Evolutionary conservation across 1,140 invertebrate species (phyloP).

Genomic region (Papilio xuthus): DNA sequence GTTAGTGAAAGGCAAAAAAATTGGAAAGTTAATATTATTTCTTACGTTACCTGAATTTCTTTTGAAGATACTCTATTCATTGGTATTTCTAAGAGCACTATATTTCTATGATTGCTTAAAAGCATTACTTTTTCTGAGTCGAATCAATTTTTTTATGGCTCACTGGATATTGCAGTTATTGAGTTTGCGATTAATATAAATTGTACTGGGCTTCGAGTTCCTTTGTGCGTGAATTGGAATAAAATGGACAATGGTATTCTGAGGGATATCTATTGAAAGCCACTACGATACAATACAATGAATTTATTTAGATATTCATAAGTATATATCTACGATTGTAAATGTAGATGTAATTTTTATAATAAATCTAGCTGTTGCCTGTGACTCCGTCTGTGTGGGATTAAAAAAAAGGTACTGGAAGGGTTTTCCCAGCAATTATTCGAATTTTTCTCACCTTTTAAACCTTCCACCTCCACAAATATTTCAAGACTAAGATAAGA

Average conservation of each 20-base stretch:
- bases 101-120: conserved; percentile 21
- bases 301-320: neutral
- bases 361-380: too few relatives aligned
- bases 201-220: conserved; percentile 4
- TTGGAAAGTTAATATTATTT: neutral
- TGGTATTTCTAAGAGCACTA: neutral
- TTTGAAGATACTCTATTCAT: neutral
- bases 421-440: too few relatives aligned
- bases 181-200: conserved; percentile 21
- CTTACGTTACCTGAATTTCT: conserved; percentile 1
- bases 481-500: too few relatives aligned
- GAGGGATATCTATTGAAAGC: neutral
- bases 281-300: conserved; percentile 14
- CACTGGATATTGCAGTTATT: conserved; percentile 1
- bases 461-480: too few relatives aligned
- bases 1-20: neutral
- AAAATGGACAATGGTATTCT: conserved; percentile 16
- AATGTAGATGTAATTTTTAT: too few relatives aligned
- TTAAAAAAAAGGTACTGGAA: too few relatives aligned
- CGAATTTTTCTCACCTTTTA: too few relatives aligned
- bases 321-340: neutral
- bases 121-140: conserved; percentile 3
- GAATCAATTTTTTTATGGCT: conserved; percentile 8
- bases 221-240: conserved; percentile 17
- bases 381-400: too few relatives aligned